phyloP scores from a whole-genome alignment of 2,113 vertebrate species.

The Forbesichthys agassizii region DNA sequence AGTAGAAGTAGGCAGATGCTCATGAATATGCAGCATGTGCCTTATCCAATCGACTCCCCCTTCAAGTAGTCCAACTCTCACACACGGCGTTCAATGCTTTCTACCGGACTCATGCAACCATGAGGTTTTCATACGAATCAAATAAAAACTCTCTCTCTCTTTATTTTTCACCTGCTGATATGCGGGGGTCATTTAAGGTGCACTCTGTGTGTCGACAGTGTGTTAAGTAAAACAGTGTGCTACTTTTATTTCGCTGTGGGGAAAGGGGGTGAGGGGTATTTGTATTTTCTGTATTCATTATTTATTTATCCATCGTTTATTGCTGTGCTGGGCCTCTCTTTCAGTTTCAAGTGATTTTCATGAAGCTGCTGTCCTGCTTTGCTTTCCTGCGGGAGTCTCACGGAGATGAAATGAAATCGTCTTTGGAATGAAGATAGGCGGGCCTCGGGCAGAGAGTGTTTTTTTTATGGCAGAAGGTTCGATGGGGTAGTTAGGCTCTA shows the following conservation, averaged over 20 bases:
- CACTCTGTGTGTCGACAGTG: neutral
- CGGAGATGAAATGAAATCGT: conserved; percentile 44
- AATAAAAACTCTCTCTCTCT: neutral
- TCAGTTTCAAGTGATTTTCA: conserved; percentile 49
- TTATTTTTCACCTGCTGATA: neutral
- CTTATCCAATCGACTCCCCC: neutral
- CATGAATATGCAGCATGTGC: conserved; percentile 55
- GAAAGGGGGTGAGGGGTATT: too few relatives aligned
- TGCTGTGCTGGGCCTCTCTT: conserved; percentile 11
- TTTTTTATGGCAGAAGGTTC: conserved; percentile 4
- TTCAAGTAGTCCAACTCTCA: conserved; percentile 30
- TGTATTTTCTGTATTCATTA: neutral
- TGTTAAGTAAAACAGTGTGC: neutral
- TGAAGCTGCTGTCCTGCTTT: conserved; percentile 47
- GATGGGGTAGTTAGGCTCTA: conserved; percentile 8
- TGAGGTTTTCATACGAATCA: neutral
- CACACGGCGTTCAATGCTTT: conserved; percentile 13
- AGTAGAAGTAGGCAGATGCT: conserved; percentile 43
- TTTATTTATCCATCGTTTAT: conserved; percentile 4
- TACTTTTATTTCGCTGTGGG: too few relatives aligned
- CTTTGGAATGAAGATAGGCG: conserved; percentile 32
- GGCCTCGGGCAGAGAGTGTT: neutral
- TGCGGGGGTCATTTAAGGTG: conserved; percentile 6
- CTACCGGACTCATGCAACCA: neutral
- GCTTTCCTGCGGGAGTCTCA: conserved; percentile 35